Evolutionary conservation across 1,140 invertebrate genomes (phyloP).

Genomic region (Leucophenga varia): DNA sequence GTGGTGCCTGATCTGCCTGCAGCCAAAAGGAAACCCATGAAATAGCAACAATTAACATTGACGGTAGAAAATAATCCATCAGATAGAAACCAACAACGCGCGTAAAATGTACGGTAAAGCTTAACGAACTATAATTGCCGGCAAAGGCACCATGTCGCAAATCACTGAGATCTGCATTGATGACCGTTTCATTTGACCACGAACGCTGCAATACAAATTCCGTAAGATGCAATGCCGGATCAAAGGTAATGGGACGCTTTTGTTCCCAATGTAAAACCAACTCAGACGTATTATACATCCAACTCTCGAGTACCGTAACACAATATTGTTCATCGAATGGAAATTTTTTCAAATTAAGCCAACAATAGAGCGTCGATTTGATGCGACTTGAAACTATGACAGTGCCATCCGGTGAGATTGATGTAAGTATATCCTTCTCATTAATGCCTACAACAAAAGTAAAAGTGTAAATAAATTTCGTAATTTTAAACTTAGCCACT

Average conservation of each 20-base stretch:
- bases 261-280: constrained; percentile 75
- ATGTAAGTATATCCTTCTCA: constrained; percentile 76
- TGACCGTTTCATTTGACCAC: constrained; percentile 70
- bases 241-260: constrained; percentile 71
- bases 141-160: constrained; percentile 72
- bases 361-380: constrained; percentile 77
- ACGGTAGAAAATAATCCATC: constrained; percentile 88
- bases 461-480: neutral
- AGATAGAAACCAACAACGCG: constrained; percentile 85
- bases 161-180: constrained; percentile 66
- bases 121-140: constrained; percentile 79
- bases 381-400: constrained; percentile 75
- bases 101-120: constrained; percentile 74
- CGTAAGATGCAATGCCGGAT: constrained; percentile 76
- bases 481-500: constrained; percentile 23
- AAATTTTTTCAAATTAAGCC: constrained; percentile 81
- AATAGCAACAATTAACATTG: constrained; percentile 82
- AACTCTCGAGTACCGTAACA: constrained; percentile 76
- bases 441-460: constrained; percentile 60
- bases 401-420: constrained; percentile 72
- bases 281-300: constrained; percentile 78
- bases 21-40: constrained; percentile 92
- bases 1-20: constrained; percentile 81
- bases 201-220: constrained; percentile 73
- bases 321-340: constrained; percentile 82